These are phyloP conservation scores for Spinus pinus DNA, from an alignment of 2,797 vertebrate species.

Conservation along the genomic window DNA sequence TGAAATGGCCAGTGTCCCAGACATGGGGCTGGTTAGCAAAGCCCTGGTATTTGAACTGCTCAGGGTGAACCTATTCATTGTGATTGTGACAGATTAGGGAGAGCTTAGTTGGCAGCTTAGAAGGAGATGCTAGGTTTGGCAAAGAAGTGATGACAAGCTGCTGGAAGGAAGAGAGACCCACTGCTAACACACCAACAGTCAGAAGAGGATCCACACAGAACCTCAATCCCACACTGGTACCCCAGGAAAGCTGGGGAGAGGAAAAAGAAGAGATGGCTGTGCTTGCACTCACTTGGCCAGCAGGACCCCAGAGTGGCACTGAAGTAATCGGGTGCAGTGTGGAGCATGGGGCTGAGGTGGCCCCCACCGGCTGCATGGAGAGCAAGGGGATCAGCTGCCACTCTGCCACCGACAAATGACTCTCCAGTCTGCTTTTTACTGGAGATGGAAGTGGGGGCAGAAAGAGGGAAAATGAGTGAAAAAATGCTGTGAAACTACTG, in stretches of 20 bases:
- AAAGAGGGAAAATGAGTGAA: conserved; percentile 17
- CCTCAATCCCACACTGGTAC: background rate
- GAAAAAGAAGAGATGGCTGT: background rate
- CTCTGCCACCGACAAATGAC: conserved; percentile 59
- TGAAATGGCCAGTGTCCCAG: background rate
- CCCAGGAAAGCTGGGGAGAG: background rate
- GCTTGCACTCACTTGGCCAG: conserved; percentile 55
- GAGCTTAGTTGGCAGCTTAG: background rate
- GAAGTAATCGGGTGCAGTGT: conserved; percentile 65
- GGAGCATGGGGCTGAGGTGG: conserved; percentile 54
- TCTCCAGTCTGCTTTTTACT: conserved; percentile 64
- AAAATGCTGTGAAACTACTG: conserved; percentile 50
- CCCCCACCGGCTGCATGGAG: conserved; percentile 52
- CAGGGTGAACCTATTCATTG: background rate
- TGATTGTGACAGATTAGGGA: background rate
- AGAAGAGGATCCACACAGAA: background rate
- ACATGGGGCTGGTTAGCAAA: background rate
- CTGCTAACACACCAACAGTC: background rate
- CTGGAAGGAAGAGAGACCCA: background rate
- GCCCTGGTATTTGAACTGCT: background rate
- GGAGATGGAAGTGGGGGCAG: conserved; percentile 20
- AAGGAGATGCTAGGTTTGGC: background rate
- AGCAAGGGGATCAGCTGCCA: conserved; percentile 59
- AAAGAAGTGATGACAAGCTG: background rate
- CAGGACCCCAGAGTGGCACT: conserved; percentile 60